phyloP scores from a whole-genome alignment of 2,113 vertebrate species.

The Megaptera novaeangliae region DNA sequence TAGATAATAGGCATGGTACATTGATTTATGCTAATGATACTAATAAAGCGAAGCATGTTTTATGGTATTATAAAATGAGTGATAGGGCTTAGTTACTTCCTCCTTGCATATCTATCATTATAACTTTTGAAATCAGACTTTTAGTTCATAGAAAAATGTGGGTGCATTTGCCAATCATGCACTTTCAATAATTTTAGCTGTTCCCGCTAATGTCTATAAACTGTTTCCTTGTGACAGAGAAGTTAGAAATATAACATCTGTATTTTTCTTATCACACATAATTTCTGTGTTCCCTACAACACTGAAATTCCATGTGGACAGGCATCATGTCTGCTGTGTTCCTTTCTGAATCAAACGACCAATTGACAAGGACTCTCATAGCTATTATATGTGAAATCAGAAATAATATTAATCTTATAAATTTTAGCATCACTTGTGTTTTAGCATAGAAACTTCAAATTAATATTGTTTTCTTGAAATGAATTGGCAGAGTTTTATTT shows the following conservation, averaged over 20 bases:
- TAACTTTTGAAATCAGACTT: conserved; percentile 29
- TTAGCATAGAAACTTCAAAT: background rate
- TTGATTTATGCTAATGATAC: conserved; percentile 61
- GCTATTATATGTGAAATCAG: background rate
- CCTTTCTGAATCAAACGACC: background rate
- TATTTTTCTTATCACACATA: background rate
- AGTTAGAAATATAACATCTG: background rate
- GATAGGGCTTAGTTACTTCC: background rate
- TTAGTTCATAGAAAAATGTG: background rate
- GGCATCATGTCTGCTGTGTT: rapidly evolving
- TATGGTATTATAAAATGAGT: conserved; percentile 45
- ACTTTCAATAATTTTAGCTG: background rate
- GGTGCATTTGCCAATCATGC: background rate
- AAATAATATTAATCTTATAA: background rate
- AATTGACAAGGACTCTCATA: background rate
- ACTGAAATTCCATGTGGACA: background rate
- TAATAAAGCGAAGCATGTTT: conserved; percentile 37
- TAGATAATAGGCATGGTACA: conserved; percentile 56
- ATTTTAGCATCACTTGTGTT: background rate
- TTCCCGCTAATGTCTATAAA: background rate
- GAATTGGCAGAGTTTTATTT: background rate
- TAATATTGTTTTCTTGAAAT: background rate
- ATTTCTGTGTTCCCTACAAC: background rate
- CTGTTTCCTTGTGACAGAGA: background rate
- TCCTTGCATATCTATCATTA: background rate